phyloP scores from a whole-genome alignment of 2,888 invertebrate genomes.

The Drosophila setosimentum region DNA sequence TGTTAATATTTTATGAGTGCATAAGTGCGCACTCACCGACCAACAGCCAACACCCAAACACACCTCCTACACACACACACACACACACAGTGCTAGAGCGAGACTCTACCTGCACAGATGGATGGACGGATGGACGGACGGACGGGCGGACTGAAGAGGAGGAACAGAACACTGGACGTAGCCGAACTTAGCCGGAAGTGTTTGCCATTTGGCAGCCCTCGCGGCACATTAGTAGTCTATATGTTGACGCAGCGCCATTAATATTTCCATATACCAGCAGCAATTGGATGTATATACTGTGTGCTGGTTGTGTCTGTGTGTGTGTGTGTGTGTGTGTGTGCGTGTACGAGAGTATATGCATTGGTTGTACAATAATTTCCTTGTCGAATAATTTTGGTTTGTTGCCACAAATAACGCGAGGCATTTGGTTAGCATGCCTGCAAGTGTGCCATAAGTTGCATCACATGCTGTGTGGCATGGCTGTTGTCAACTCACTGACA shows the following conservation, averaged over 20 bases:
- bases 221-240: slow-evolving; percentile 84
- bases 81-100: slow-evolving; percentile 7
- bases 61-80: slow-evolving; percentile 3
- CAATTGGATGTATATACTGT: slow-evolving; percentile 21
- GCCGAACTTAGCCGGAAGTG: slow-evolving; percentile 60
- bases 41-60: slow-evolving; percentile 27
- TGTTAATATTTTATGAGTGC: slow-evolving; percentile 84
- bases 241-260: slow-evolving; percentile 78
- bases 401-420: slow-evolving; percentile 38
- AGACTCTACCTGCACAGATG: slow-evolving; percentile 33
- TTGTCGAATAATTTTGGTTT: slow-evolving; percentile 59
- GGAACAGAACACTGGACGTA: slow-evolving; percentile 16
- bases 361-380: slow-evolving; percentile 64
- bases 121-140: not conserved
- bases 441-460: slow-evolving; percentile 32
- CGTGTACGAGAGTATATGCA: slow-evolving; percentile 10
- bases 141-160: not conserved
- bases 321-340: slow-evolving; percentile 8
- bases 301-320: not conserved
- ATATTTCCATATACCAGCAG: slow-evolving; percentile 72
- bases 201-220: slow-evolving; percentile 81
- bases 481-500: slow-evolving; percentile 46
- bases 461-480: slow-evolving; percentile 34
- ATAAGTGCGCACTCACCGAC: slow-evolving; percentile 80
- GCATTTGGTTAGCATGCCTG: slow-evolving; percentile 35